Percentiles rank a stretch among this genome's conserved stretches.
phyloP scores from a whole-genome alignment of 2,888 invertebrate species.

The Heliconius erato region DNA sequence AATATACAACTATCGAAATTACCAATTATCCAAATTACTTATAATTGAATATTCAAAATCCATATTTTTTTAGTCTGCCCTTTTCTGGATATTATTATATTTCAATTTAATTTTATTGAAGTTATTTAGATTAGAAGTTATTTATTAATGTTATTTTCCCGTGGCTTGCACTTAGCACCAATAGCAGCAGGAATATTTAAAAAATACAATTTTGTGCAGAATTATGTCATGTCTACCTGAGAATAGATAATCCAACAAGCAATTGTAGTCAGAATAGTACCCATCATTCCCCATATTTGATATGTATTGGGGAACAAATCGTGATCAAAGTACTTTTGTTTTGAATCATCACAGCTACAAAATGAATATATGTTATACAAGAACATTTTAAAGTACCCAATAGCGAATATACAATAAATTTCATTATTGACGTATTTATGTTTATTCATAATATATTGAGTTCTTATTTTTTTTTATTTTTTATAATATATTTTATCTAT shows the following conservation, averaged over 20 bases:
- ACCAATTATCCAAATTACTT: too few species aligned
- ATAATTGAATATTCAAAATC: too few species aligned
- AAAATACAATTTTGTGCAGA: neutral
- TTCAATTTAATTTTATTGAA: too few species aligned
- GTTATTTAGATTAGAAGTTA: too few species aligned
- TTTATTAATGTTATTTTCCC: too few species aligned
- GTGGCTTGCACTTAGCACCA: neutral
- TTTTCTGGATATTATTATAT: too few species aligned
- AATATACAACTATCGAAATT: too few species aligned
- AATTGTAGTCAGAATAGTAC: slow-evolving; percentile 68
- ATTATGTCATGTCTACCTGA: slow-evolving; percentile 59
- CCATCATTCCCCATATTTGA: slow-evolving; percentile 78
- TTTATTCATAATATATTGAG: neutral
- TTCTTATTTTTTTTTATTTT: neutral
- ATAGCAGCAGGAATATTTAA: neutral
- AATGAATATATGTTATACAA: slow-evolving; percentile 53
- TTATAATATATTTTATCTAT: neutral
- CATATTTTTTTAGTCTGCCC: too few species aligned
- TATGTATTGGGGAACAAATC: slow-evolving; percentile 68
- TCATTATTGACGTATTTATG: slow-evolving; percentile 5
- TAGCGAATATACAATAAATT: slow-evolving; percentile 23
- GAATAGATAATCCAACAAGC: slow-evolving; percentile 69
- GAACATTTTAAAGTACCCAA: slow-evolving; percentile 32
- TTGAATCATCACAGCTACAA: slow-evolving; percentile 72
- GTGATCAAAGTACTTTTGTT: slow-evolving; percentile 54